A percentile compares a stretch with the other conserved stretches of the same genome.
phyloP scores from a whole-genome alignment of 1,140 invertebrate genomes.

The Sesamia nonagrioides region DNA sequence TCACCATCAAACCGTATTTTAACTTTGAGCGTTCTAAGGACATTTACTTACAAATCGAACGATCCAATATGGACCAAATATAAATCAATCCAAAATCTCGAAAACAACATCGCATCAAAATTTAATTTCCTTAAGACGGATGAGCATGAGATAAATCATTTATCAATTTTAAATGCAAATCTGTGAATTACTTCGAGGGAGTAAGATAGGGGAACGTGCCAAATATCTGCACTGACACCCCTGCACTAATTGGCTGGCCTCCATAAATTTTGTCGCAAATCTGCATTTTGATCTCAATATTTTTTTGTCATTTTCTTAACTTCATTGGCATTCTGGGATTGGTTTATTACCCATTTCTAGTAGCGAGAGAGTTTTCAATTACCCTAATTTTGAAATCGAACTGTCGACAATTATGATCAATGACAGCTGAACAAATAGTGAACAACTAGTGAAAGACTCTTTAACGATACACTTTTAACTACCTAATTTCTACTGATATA shows the following conservation, averaged over 20 bases:
- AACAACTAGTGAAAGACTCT: too few relatives aligned
- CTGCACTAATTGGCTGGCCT: slow-evolving; percentile 20
- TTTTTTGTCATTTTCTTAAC: slow-evolving; percentile 3
- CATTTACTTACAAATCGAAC: too few relatives aligned
- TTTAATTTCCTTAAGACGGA: slow-evolving; percentile 19
- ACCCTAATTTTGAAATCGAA: too few relatives aligned
- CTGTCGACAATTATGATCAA: too few relatives aligned
- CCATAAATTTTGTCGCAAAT: slow-evolving; percentile 36
- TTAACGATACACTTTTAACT: too few relatives aligned
- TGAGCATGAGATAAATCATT: slow-evolving; percentile 36
- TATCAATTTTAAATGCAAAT: slow-evolving; percentile 47
- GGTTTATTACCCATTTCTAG: neutral
- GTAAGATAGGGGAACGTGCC: slow-evolving; percentile 11
- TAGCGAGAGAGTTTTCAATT: neutral
- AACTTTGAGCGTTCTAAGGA: too few relatives aligned
- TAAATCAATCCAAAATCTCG: slow-evolving; percentile 3
- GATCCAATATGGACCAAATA: neutral
- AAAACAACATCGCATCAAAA: slow-evolving; percentile 13
- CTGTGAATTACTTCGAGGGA: slow-evolving; percentile 23
- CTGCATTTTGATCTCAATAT: slow-evolving; percentile 15
- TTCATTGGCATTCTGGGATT: neutral
- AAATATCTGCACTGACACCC: slow-evolving; percentile 23
- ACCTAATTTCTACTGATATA: too few relatives aligned
- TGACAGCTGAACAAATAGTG: too few relatives aligned
- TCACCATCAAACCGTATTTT: too few relatives aligned